Evolutionary conservation across 2,888 invertebrate genomes (phyloP).

Genomic region (Diarsia mendica): DNA sequence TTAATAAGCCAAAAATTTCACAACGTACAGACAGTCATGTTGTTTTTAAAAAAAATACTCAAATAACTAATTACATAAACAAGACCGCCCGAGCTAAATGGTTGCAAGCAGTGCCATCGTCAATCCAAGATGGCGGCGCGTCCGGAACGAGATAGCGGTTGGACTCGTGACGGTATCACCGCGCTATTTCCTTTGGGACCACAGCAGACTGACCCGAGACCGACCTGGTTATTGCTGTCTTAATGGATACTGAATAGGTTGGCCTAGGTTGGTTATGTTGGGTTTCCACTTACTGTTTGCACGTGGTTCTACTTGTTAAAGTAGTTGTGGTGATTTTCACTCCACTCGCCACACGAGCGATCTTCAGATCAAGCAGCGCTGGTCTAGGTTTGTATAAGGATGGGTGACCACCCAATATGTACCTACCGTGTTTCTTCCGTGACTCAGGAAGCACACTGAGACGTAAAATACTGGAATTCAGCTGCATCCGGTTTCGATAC

Average conservation of each 20-base stretch:
- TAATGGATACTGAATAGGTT: slow-evolving; percentile 25
- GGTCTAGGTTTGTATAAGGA: background rate
- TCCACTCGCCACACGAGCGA: background rate
- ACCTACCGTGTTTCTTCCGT: too few relatives aligned
- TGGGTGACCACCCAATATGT: background rate
- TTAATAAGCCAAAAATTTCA: background rate
- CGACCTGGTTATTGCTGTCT: slow-evolving; percentile 30
- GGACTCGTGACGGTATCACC: slow-evolving; percentile 34
- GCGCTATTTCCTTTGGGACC: slow-evolving; percentile 46
- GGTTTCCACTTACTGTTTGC: slow-evolving; percentile 17
- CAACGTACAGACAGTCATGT: background rate
- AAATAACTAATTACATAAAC: slow-evolving; percentile 2
- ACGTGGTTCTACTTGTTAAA: background rate
- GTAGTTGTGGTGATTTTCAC: background rate
- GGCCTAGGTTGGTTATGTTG: slow-evolving; percentile 28
- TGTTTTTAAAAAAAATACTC: background rate
- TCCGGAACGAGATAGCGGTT: slow-evolving; percentile 43
- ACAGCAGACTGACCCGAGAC: slow-evolving; percentile 39
- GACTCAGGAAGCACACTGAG: too few relatives aligned
- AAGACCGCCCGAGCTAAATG: background rate
- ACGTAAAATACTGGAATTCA: too few relatives aligned
- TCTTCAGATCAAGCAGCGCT: background rate
- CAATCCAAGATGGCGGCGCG: slow-evolving; percentile 32
- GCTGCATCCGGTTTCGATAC: too few relatives aligned
- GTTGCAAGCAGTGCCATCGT: slow-evolving; percentile 6